These are phyloP conservation scores for Apus apus DNA, from an alignment of 2,113 vertebrate genomes.

Conservation along the genomic window DNA sequence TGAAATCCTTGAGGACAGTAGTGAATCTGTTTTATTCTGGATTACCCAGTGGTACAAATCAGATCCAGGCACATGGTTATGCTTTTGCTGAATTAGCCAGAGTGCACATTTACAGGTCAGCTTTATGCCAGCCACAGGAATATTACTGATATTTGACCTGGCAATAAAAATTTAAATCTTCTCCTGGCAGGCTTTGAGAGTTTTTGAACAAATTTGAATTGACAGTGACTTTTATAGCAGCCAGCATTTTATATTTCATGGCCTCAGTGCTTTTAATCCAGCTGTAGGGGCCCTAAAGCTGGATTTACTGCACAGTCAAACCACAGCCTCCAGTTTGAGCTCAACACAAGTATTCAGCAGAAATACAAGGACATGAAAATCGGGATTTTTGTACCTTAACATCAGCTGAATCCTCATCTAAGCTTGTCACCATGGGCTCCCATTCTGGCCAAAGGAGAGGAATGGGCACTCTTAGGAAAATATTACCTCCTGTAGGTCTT, in stretches of 20 bases:
- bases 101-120: constrained; percentile 28
- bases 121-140: not conserved
- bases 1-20: not conserved
- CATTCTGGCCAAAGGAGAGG: not conserved
- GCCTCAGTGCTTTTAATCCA: not conserved
- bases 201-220: constrained; percentile 53
- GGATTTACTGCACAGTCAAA: constrained; percentile 28
- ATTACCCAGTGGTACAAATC: constrained; percentile 2
- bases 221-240: constrained; percentile 44
- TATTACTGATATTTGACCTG: constrained; percentile 26
- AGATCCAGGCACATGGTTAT: not conserved
- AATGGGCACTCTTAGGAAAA: not conserved
- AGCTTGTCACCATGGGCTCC: not conserved
- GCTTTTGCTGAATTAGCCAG: constrained; percentile 44
- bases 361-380: not conserved
- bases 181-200: not conserved
- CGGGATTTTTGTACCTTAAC: not conserved
- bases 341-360: not conserved
- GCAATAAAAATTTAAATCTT: constrained; percentile 49
- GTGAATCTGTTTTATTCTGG: not conserved
- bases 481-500: not conserved
- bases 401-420: not conserved
- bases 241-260: constrained; percentile 24
- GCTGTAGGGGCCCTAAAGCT: not conserved
- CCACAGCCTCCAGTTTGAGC: not conserved